A percentile compares a stretch with the other conserved stretches of the same genome.
phyloP scores from a whole-genome alignment of 2,797 vertebrate genomes.

The Myotis planiceps region DNA sequence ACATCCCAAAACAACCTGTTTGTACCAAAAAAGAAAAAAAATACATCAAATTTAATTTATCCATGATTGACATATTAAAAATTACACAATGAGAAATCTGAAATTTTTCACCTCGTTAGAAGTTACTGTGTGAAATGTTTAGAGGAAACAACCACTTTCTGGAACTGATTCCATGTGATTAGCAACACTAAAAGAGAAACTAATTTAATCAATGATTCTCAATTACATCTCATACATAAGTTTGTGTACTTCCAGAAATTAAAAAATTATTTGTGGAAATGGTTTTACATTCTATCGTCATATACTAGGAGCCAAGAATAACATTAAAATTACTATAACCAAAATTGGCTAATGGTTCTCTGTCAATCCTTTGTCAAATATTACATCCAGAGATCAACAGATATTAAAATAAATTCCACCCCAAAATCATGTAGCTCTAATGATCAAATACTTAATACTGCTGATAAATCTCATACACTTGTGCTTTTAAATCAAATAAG shows the following conservation, averaged over 20 bases:
- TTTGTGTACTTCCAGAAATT: conserved; percentile 47
- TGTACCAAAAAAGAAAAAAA: not conserved
- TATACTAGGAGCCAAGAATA: conserved; percentile 12
- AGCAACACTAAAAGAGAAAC: conserved; percentile 35
- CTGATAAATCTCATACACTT: conserved; percentile 79
- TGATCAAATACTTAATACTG: conserved; percentile 76
- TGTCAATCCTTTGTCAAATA: conserved; percentile 43
- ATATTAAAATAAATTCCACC: conserved; percentile 80
- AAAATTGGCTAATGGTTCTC: conserved; percentile 14
- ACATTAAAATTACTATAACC: conserved; percentile 6
- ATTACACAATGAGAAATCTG: not conserved
- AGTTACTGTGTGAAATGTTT: not conserved
- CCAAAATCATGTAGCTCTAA: conserved; percentile 66
- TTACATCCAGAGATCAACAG: not conserved
- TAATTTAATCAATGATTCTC: conserved; percentile 6
- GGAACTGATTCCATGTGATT: not conserved
- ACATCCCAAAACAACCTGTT: not conserved
- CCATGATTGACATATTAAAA: conserved; percentile 33
- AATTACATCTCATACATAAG: not conserved
- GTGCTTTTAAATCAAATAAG: conserved; percentile 76
- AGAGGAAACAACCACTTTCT: conserved; percentile 7
- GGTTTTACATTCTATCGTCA: not conserved
- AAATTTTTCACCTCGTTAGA: conserved; percentile 37
- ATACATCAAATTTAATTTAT: conserved; percentile 42
- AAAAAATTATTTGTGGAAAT: conserved; percentile 49